Evolutionary conservation across 2,888 invertebrate genomes (phyloP).

Genomic region (Nasonia oneida): DNA sequence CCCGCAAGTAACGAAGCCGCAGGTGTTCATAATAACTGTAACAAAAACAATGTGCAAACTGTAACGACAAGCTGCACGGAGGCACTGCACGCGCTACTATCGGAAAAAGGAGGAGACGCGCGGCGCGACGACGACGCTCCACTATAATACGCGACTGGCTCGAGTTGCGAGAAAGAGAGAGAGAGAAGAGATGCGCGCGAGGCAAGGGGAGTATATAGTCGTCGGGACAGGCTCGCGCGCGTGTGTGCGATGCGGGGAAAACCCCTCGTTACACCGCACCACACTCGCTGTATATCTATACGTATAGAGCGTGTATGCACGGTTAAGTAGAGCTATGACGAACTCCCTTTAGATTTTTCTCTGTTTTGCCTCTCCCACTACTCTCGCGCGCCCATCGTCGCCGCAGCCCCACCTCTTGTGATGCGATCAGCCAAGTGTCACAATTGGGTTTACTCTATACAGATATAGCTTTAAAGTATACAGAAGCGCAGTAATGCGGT

Average conservation of each 20-base stretch:
- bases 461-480: background rate
- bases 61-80: background rate
- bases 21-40: constrained; percentile 71
- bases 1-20: constrained; percentile 96
- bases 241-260: background rate
- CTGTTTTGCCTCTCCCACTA: no score
- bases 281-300: background rate
- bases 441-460: background rate
- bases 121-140: constrained; percentile 3
- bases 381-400: no score
- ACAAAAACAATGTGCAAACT: constrained; percentile 15
- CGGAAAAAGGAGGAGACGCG: background rate
- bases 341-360: no score
- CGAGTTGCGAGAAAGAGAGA: background rate
- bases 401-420: no score
- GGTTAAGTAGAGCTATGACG: background rate
- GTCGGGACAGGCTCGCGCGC: background rate
- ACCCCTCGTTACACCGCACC: background rate
- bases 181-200: background rate
- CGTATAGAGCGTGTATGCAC: background rate
- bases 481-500: background rate
- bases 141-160: background rate
- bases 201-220: background rate
- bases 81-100: background rate
- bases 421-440: no score